These are phyloP conservation scores for Elymnias hypermnestra DNA, from an alignment of 1,140 invertebrate genomes.

Conservation along the genomic window DNA sequence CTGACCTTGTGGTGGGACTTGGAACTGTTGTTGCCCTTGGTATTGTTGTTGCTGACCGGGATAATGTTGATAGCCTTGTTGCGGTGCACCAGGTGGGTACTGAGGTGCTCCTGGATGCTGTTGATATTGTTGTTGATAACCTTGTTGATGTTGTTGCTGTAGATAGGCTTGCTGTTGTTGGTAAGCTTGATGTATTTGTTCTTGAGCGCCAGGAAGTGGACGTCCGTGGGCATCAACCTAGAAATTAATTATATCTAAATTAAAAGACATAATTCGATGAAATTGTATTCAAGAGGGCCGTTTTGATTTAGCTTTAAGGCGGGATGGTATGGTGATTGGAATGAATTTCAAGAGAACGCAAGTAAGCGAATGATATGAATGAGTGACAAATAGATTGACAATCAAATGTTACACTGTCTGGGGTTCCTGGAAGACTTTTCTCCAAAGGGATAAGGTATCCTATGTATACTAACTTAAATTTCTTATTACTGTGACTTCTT, in stretches of 20 bases:
- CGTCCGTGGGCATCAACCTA: conserved; percentile 55
- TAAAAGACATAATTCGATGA: too few relatives aligned
- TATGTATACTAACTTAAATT: too few relatives aligned
- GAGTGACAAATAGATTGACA: too few relatives aligned
- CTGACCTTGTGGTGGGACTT: too few relatives aligned
- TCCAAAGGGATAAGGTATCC: too few relatives aligned
- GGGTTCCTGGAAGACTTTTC: too few relatives aligned
- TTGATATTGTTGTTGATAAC: conserved; percentile 22
- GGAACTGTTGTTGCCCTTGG: conserved; percentile 22
- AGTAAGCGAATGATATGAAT: too few relatives aligned
- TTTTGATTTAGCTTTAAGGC: too few relatives aligned
- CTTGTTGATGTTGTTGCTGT: conserved; percentile 32
- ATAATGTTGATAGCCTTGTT: conserved; percentile 23
- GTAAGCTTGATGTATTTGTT: conserved; percentile 52
- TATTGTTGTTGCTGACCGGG: conserved; percentile 20
- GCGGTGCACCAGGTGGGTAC: conserved; percentile 19
- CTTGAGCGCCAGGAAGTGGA: conserved; percentile 47
- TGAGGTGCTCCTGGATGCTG: conserved; percentile 19
- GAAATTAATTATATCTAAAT: not conserved
- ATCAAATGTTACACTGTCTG: too few relatives aligned
- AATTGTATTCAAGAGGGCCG: too few relatives aligned
- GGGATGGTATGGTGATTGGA: not conserved
- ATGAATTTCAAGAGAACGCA: too few relatives aligned
- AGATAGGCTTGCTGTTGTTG: conserved; percentile 39
- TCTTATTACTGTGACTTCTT: too few relatives aligned